A percentile compares a stretch with the other conserved stretches of the same genome.
phyloP scores from a whole-genome alignment of 64 coral and sea anemone species.

The Porites lutea region DNA sequence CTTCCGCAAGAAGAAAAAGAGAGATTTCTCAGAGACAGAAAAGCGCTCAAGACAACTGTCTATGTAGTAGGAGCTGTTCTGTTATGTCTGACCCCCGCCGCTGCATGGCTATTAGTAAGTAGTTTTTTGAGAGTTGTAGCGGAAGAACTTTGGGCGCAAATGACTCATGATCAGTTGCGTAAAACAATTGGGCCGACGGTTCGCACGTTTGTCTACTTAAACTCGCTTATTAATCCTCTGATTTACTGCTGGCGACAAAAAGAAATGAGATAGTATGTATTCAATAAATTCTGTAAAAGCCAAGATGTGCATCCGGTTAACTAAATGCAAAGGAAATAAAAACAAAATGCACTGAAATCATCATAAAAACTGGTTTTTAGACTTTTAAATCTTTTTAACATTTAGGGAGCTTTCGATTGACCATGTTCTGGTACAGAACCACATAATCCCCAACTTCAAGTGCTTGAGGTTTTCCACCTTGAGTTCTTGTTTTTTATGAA shows the following conservation, averaged over 20 bases:
- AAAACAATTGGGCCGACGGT: not conserved
- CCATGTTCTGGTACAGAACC: too few species aligned
- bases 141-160: not conserved
- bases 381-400: too few species aligned
- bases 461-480: too few species aligned
- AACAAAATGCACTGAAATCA: too few species aligned
- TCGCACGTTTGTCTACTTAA: not conserved
- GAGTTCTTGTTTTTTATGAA: too few species aligned
- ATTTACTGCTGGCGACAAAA: conserved; percentile 15
- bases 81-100: not conserved
- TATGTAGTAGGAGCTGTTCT: not conserved
- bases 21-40: not conserved
- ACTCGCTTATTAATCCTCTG: conserved; percentile 8
- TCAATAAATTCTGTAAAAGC: not conserved
- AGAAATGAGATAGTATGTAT: not conserved
- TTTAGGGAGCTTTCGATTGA: too few species aligned
- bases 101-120: not conserved
- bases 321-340: too few species aligned
- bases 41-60: not conserved
- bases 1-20: not conserved
- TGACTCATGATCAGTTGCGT: too few species aligned
- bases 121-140: not conserved
- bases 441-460: too few species aligned
- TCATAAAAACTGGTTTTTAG: too few species aligned
- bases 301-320: too few species aligned